Percentiles rank a stretch among this genome's conserved stretches.
These are phyloP conservation scores for Aphis gossypii DNA, from an alignment of 1,140 invertebrate species.

Conservation along the genomic window DNA sequence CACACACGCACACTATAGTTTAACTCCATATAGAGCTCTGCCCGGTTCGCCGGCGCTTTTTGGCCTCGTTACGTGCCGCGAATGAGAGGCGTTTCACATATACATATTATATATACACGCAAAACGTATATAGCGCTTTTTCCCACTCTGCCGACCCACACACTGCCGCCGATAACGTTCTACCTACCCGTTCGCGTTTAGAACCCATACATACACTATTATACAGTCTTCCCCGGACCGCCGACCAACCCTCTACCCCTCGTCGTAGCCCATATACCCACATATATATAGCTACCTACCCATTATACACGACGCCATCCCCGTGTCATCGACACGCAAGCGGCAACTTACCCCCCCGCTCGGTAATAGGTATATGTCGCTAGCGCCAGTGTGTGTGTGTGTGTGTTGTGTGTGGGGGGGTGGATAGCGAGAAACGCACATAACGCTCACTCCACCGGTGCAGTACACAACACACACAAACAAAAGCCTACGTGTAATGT, in stretches of 20 bases:
- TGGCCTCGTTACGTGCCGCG: constrained; percentile 52
- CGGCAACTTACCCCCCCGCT: not conserved
- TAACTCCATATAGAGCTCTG: constrained; percentile 27
- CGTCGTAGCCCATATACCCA: not conserved
- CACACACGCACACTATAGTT: not conserved
- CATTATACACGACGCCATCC: not conserved
- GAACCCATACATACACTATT: not conserved
- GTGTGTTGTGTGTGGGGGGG: too few relatives aligned
- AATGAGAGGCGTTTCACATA: constrained; percentile 37
- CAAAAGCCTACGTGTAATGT: not conserved
- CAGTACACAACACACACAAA: not conserved
- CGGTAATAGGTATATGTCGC: not conserved
- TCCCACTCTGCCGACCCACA: not conserved
- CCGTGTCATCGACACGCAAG: constrained; percentile 3
- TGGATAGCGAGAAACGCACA: not conserved
- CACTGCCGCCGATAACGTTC: not conserved
- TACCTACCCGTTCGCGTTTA: not conserved
- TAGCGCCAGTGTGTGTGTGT: too few relatives aligned
- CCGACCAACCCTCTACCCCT: not conserved
- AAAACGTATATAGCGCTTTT: not conserved
- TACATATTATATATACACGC: constrained; percentile 14
- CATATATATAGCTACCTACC: not conserved
- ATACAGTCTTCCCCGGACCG: not conserved
- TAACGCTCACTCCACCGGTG: not conserved
- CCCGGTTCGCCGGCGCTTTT: constrained; percentile 54